phyloP scores from a whole-genome alignment of 2,888 invertebrate species.

The Amiota minor region DNA sequence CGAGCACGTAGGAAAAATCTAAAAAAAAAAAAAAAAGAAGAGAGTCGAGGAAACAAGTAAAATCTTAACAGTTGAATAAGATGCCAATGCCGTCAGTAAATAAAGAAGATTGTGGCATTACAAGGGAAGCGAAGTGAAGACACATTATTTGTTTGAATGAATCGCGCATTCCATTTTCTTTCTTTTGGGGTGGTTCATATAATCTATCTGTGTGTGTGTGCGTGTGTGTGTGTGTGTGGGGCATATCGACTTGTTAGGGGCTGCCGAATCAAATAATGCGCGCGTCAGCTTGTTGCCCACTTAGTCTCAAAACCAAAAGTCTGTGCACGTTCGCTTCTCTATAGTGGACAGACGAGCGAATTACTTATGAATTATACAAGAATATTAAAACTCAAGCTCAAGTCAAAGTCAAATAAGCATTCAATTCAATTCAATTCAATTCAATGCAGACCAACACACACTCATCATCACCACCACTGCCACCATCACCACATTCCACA shows the following conservation, averaged over 20 bases:
- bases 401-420: slow-evolving; percentile 16
- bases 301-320: slow-evolving; percentile 54
- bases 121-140: not conserved
- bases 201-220: not conserved
- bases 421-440: slow-evolving; percentile 2
- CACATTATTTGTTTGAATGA: too few species aligned
- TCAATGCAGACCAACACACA: not conserved
- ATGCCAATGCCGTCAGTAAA: slow-evolving; percentile 23
- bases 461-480: not conserved
- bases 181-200: not conserved
- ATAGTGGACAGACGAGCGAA: slow-evolving; percentile 55
- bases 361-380: slow-evolving; percentile 73
- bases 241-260: not conserved
- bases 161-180: too few species aligned
- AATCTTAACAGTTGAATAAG: slow-evolving; percentile 21
- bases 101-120: slow-evolving; percentile 3
- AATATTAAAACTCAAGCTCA: slow-evolving; percentile 57
- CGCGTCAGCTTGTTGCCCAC: slow-evolving; percentile 74
- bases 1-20: slow-evolving; percentile 42
- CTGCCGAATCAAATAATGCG: slow-evolving; percentile 33
- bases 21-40: slow-evolving; percentile 55
- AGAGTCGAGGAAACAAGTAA: too few species aligned
- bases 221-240: not conserved
- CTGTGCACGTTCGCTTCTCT: slow-evolving; percentile 53
- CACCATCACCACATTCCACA: not conserved